Conservation (phyloP, 2,888 invertebrate genomes). For the Dendrolimus houi region DNA sequence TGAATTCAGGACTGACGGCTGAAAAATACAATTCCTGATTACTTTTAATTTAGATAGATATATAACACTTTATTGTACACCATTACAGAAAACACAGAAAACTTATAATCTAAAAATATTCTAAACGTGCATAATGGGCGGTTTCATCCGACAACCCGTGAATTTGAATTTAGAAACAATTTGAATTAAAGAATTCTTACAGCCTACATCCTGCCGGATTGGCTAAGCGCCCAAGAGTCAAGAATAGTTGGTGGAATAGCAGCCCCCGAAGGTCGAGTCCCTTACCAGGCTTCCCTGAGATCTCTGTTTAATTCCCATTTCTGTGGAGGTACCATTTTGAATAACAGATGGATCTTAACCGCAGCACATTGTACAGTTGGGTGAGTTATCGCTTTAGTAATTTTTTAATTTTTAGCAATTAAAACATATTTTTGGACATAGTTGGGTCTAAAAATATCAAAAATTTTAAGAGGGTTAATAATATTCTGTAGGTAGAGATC, state of each 20-base stretch:
- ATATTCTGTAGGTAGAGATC: no score
- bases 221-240: conserved; percentile 6
- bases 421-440: no score
- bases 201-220: conserved; percentile 6
- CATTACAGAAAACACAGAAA: no score
- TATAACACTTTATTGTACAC: no score
- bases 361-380: conserved; percentile 65
- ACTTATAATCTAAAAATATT: no score
- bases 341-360: conserved; percentile 57
- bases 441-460: no score
- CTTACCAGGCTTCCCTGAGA: conserved; percentile 65
- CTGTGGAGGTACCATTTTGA: conserved; percentile 64
- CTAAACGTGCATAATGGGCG: no score
- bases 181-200: neutral
- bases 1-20: neutral
- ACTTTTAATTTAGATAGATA: conserved; percentile 4
- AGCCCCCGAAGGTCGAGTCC: conserved; percentile 56
- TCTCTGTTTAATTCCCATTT: conserved; percentile 43
- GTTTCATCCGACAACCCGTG: no score
- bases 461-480: no score
- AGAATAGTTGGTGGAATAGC: conserved; percentile 59
- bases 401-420: neutral
- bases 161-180: no score
- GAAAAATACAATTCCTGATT: neutral
- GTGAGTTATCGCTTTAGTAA: conserved; percentile 24